Conservation (phyloP, 2,797 vertebrate species). For the Smutsia temminckii region DNA sequence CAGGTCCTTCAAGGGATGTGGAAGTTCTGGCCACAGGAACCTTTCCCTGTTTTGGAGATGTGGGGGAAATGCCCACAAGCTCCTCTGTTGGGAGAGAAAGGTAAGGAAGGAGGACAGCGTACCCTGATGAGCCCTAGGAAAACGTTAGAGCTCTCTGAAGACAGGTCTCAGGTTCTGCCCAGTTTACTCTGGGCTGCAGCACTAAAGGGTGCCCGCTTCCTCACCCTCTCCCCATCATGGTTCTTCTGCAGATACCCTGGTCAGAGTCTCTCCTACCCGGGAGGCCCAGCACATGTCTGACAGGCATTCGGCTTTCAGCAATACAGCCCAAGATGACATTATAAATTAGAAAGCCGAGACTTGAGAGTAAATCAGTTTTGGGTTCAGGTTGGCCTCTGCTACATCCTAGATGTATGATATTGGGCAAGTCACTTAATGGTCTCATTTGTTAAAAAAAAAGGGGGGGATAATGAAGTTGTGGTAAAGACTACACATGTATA, state of each 20-base stretch:
- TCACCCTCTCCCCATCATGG: background rate
- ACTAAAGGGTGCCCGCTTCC: background rate
- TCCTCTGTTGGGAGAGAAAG: slow-evolving; percentile 88
- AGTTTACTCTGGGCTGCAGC: background rate
- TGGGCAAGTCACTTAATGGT: background rate
- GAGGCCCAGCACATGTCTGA: background rate
- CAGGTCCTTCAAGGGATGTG: slow-evolving; percentile 58
- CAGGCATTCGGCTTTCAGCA: background rate
- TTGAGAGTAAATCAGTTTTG: background rate
- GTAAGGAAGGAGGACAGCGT: background rate
- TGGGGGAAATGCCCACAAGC: slow-evolving; percentile 86
- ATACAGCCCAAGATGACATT: background rate
- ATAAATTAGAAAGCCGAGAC: background rate
- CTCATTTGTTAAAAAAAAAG: background rate
- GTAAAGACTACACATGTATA: background rate
- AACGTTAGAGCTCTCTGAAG: background rate
- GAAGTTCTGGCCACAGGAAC: slow-evolving; percentile 72
- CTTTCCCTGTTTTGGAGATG: slow-evolving; percentile 82
- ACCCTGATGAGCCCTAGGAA: background rate
- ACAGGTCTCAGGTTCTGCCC: background rate
- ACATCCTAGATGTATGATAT: background rate
- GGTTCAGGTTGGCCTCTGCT: background rate
- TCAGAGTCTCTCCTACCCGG: background rate
- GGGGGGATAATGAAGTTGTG: background rate
- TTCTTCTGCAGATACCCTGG: background rate